phyloP scores from a whole-genome alignment of 2,888 invertebrate species.

The Rotaria macrura region DNA sequence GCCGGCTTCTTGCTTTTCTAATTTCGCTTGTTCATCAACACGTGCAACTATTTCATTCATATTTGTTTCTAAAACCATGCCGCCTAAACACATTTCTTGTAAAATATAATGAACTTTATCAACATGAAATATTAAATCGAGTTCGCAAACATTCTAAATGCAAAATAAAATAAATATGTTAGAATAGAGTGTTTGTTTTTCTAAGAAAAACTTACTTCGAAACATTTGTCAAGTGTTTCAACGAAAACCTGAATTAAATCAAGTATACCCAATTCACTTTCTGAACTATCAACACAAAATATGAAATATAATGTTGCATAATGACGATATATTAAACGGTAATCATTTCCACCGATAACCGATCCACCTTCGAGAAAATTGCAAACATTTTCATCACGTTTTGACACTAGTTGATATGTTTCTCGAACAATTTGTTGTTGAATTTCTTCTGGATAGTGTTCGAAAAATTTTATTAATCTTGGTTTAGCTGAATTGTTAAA shows the following conservation, averaged over 20 bases:
- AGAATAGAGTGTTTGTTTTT: too few relatives aligned
- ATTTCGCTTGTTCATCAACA: conserved; percentile 31
- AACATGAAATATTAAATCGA: conserved; percentile 33
- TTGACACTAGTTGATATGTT: conserved; percentile 95
- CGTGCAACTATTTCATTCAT: conserved; percentile 62
- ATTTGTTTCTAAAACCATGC: conserved; percentile 97
- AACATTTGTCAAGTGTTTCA: conserved; percentile 94
- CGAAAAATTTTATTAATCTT: conserved; percentile 23
- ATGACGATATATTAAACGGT: conserved; percentile 32
- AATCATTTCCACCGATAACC: conserved; percentile 32
- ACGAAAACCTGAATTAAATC: conserved; percentile 56
- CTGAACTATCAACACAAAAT: conserved; percentile 34
- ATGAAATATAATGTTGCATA: conserved; percentile 35
- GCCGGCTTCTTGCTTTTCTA: conserved; percentile 62
- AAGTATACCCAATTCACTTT: conserved; percentile 34
- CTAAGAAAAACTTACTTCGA: conserved; percentile 58
- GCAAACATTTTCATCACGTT: conserved; percentile 96
- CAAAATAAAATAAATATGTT: background rate
- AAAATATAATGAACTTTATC: conserved; percentile 73
- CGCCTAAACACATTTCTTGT: conserved; percentile 96
- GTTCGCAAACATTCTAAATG: conserved; percentile 31
- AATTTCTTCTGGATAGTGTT: conserved; percentile 79
- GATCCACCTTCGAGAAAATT: conserved; percentile 91
- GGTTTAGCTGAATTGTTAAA: conserved; percentile 69
- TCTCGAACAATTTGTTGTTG: conserved; percentile 98